A percentile compares a stretch with the other conserved stretches of the same genome.
Conservation (phyloP, 2,113 vertebrate genomes). For the Himantopus leucocephalus region DNA sequence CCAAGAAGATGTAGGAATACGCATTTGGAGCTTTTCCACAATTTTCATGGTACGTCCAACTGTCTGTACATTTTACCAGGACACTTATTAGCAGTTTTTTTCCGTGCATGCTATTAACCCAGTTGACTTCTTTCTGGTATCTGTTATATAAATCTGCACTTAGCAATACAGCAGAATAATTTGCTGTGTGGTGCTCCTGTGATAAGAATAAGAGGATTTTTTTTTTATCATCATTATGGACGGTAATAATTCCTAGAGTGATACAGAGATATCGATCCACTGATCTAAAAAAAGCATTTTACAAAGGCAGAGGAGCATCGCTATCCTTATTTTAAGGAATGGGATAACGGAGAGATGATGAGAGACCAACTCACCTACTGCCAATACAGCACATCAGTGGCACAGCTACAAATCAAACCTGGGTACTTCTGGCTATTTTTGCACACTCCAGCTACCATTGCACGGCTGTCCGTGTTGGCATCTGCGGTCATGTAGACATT, state of each 20-base stretch:
- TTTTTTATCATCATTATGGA: neutral
- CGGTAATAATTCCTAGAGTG: constrained; percentile 34
- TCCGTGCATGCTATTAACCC: constrained; percentile 6
- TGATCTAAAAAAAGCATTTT: neutral
- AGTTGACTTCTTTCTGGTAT: constrained; percentile 3
- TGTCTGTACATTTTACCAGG: neutral
- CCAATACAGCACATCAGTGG: neutral
- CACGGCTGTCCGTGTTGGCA: neutral
- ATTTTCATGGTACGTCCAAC: neutral
- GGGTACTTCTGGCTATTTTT: neutral
- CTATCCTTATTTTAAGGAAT: neutral
- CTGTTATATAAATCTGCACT: constrained; percentile 32
- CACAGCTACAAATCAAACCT: neutral
- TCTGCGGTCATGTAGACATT: neutral
- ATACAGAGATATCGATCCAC: constrained; percentile 40
- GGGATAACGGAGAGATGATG: neutral
- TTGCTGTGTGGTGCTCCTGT: constrained; percentile 19
- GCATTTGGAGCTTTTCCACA: neutral
- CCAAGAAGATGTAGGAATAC: neutral
- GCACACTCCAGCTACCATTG: neutral
- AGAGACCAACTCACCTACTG: neutral
- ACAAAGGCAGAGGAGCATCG: neutral
- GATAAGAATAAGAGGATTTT: constrained; percentile 55
- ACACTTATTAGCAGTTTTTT: neutral
- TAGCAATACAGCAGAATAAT: constrained; percentile 41